phyloP scores from a whole-genome alignment of 2,113 vertebrate species.

The Micromys minutus region DNA sequence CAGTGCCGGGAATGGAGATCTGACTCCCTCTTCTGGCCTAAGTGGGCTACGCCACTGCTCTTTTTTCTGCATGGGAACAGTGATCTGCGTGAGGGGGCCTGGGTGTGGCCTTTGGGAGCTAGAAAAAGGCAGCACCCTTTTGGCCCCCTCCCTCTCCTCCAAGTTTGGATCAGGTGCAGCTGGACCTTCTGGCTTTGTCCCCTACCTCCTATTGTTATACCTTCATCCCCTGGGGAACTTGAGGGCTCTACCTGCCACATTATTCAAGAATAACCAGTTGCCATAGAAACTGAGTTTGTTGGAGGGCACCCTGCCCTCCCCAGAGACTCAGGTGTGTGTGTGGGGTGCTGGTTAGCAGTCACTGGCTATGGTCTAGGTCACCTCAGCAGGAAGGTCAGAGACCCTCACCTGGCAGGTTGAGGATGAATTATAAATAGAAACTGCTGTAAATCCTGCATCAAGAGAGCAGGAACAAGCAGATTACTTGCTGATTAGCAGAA shows the following conservation, averaged over 20 bases:
- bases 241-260: background rate
- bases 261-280: background rate
- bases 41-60: background rate
- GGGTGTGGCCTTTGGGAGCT: background rate
- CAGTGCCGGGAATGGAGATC: too few species aligned
- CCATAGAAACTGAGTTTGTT: background rate
- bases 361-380: background rate
- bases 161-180: background rate
- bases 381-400: background rate
- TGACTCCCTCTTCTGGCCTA: background rate
- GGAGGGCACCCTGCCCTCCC: background rate
- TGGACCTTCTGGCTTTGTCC: background rate
- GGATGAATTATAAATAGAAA: constrained; percentile 79
- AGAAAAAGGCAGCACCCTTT: background rate
- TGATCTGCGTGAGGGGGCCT: too few species aligned
- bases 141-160: too few species aligned
- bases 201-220: background rate
- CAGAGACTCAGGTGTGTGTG: background rate
- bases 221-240: background rate
- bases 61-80: background rate
- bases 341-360: background rate
- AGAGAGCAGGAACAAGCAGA: constrained; percentile 75
- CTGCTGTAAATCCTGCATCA: constrained; percentile 26
- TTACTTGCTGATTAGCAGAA: constrained; percentile 81
- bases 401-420: constrained; percentile 74